phyloP scores from a whole-genome alignment of 2,888 invertebrate species.

The Himalopsyche japonica region DNA sequence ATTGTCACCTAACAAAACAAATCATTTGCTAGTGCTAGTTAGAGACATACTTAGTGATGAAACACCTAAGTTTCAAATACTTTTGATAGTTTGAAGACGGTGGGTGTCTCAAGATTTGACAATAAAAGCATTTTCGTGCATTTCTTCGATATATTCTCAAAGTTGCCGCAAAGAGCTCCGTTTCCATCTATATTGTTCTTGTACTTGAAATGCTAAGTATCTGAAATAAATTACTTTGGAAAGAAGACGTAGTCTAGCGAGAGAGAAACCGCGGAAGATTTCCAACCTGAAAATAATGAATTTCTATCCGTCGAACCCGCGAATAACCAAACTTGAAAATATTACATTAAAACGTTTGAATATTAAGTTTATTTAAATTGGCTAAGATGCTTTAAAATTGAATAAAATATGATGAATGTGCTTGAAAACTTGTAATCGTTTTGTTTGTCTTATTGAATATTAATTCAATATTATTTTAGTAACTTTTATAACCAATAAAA shows the following conservation, averaged over 20 bases:
- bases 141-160: not conserved
- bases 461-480: no score
- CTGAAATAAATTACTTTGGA: not conserved
- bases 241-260: not conserved
- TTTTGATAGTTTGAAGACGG: not conserved
- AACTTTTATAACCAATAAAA: no score
- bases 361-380: no score
- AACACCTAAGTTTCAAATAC: not conserved
- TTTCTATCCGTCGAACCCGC: not conserved
- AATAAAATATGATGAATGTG: no score
- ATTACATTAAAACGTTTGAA: no score
- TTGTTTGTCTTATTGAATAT: no score
- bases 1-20: no score
- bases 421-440: no score
- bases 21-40: no score
- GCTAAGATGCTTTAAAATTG: no score
- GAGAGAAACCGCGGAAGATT: not conserved
- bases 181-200: not conserved
- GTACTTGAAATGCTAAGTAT: not conserved
- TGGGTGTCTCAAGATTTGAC: not conserved
- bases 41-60: no score
- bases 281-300: constrained; percentile 20
- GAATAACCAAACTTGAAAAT: not conserved
- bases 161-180: not conserved
- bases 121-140: not conserved